phyloP scores from a whole-genome alignment of 2,888 invertebrate genomes.

The Theretra japonica region DNA sequence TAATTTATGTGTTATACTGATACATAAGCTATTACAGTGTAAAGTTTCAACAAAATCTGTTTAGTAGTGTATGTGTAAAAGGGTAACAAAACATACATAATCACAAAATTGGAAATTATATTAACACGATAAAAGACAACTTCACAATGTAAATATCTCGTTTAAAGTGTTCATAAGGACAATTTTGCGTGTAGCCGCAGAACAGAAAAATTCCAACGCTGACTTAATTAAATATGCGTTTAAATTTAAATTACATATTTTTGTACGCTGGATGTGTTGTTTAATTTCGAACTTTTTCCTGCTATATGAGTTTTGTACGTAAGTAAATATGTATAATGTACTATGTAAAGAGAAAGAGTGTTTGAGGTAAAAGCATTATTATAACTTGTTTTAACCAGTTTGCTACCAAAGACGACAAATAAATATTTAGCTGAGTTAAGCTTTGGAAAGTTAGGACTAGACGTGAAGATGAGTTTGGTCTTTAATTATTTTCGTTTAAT shows the following conservation, averaged over 20 bases:
- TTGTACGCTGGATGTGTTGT: conserved; percentile 3
- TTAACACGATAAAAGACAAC: background rate
- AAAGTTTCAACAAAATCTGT: too few relatives aligned
- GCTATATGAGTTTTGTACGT: background rate
- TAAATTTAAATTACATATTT: conserved; percentile 19
- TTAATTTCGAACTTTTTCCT: conserved; percentile 30
- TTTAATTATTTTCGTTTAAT: too few relatives aligned
- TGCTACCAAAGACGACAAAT: background rate
- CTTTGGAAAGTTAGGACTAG: too few relatives aligned
- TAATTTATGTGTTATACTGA: too few relatives aligned
- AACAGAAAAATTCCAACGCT: background rate
- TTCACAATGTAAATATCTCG: background rate
- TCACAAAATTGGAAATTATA: background rate
- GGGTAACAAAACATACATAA: background rate
- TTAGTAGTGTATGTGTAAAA: too few relatives aligned
- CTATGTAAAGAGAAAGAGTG: background rate
- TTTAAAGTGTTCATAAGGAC: background rate
- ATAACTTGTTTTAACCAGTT: background rate
- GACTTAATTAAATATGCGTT: conserved; percentile 19
- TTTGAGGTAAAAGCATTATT: background rate
- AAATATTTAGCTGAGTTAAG: too few relatives aligned
- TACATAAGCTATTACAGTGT: too few relatives aligned
- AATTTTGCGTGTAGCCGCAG: conserved; percentile 1
- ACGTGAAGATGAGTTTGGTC: too few relatives aligned
- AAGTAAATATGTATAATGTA: background rate